Base-by-base conservation (phyloP, 2,113 vertebrate species). In the Microcebus murinus region DNA sequence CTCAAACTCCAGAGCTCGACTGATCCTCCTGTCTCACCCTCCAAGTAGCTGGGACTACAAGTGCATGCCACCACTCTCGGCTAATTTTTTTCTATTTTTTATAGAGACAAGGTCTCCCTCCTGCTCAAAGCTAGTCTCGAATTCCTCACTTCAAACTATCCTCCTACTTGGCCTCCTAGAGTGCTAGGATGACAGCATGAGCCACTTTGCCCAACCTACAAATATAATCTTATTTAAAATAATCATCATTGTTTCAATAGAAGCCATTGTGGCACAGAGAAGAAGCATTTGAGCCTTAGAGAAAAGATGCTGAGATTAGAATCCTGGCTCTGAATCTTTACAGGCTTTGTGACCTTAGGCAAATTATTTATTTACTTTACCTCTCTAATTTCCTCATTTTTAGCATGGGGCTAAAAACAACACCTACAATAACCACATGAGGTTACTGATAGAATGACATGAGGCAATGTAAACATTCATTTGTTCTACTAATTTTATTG, bases 351-450 rank as follows among this genome's bases (percentile, higher is more conserved):
- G 81, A 76, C 13, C 27, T 74, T 84, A 65, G 25, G 45, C 55
- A 84, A 84, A 27, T 93, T 68, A 76, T 55, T 42, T 50, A 61
- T 55, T 55, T 55, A 55, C 39, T 87, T 39, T 63, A 61, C 9
- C 4, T 71, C 61, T 59, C 23, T 50, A 71, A 89, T 83, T 82
- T 89, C n/a, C n/a, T 89, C 14, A 61, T 89, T 94, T 94, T 82
- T 34, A 82, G n/a, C 20, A 82, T 42, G 14, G 15, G n/a, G n/a
- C 42, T 82, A 63, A 94, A 71, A 94, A 45, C 63, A 73, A 36
- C n/a, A 76, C 59, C 91, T 85, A 76, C 21, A 79, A 68, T 68
- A n/a, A 93, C 23, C 17, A 6, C 39, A 74, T 61, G 61, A 59
- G 25, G 25, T 82, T 74, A 61, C 39, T 81, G 42, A 71, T 29